Percentiles rank a stretch among this genome's conserved stretches.
Conservation (phyloP, 35 echinoderm and acorn worm species). For the Lytechinus pictus region DNA sequence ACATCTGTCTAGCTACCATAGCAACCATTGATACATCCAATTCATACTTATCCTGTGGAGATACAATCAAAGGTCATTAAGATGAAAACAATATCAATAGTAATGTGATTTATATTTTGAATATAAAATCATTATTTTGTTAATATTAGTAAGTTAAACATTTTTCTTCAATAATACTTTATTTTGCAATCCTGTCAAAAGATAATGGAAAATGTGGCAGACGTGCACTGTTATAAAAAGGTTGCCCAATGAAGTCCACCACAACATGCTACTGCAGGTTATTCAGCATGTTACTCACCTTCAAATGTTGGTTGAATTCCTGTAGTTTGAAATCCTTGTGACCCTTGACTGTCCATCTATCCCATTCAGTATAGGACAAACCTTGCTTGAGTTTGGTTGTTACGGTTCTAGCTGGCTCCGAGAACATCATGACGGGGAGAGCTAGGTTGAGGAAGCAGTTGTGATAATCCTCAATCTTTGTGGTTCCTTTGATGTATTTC, state of each 20-base stretch:
- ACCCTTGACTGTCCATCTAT: constrained; percentile 84
- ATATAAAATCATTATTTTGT: too few relatives aligned
- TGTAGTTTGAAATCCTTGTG: constrained; percentile 58
- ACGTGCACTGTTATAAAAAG: too few relatives aligned
- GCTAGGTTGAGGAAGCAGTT: constrained; percentile 88
- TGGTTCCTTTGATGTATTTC: constrained; percentile 65
- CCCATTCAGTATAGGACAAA: constrained; percentile 80
- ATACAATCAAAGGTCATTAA: not conserved
- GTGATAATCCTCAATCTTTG: constrained; percentile 63
- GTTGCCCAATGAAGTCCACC: too few relatives aligned
- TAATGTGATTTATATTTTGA: not conserved
- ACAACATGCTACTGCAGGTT: too few relatives aligned
- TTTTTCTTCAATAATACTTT: too few relatives aligned
- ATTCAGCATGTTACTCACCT: constrained; percentile 57
- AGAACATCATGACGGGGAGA: constrained; percentile 71
- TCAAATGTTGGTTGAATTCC: constrained; percentile 80
- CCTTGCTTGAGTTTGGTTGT: constrained; percentile 67
- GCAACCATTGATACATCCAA: constrained; percentile 79
- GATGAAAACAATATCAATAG: not conserved
- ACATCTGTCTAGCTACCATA: constrained; percentile 83
- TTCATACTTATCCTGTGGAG: constrained; percentile 71
- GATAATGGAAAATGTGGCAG: too few relatives aligned
- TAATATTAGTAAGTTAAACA: too few relatives aligned
- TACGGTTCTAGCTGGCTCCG: constrained; percentile 69
- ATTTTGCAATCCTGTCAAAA: too few relatives aligned